These are phyloP conservation scores for Eulacestoma nigropectus DNA, from an alignment of 2,113 vertebrate genomes.

Conservation along the genomic window DNA sequence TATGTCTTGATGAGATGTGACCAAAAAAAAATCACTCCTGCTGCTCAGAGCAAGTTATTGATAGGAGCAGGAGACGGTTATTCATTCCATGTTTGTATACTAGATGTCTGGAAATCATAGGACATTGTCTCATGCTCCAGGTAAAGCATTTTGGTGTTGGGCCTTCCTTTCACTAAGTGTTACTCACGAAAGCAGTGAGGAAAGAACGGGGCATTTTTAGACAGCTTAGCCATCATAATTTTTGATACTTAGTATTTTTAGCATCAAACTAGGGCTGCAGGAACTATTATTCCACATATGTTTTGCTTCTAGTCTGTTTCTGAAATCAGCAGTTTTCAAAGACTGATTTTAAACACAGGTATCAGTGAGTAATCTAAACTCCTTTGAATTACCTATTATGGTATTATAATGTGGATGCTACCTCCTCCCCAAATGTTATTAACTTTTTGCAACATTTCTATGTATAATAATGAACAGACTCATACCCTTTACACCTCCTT, in stretches of 20 bases:
- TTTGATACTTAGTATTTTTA: not conserved
- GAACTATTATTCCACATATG: not conserved
- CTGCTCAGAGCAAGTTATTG: not conserved
- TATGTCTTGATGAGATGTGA: not conserved
- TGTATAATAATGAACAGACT: not conserved
- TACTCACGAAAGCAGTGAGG: not conserved
- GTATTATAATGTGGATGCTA: not conserved
- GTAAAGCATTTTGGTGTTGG: not conserved
- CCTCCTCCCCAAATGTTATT: fast-evolving
- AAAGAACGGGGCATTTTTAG: not conserved
- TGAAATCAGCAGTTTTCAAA: not conserved
- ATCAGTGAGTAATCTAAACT: not conserved
- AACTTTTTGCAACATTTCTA: not conserved
- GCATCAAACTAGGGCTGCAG: not conserved
- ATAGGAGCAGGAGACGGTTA: not conserved
- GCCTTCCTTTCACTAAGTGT: not conserved
- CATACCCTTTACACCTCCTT: not conserved
- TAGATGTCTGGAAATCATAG: not conserved
- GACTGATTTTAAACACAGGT: not conserved
- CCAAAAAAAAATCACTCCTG: not conserved
- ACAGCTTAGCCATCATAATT: not conserved
- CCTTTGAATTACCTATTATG: not conserved
- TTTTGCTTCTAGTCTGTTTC: not conserved
- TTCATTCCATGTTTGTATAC: not conserved
- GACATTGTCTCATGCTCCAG: not conserved